Evolutionary conservation across 1,140 invertebrate species (phyloP).

Genomic region (Ceratosolen fusciceps): DNA sequence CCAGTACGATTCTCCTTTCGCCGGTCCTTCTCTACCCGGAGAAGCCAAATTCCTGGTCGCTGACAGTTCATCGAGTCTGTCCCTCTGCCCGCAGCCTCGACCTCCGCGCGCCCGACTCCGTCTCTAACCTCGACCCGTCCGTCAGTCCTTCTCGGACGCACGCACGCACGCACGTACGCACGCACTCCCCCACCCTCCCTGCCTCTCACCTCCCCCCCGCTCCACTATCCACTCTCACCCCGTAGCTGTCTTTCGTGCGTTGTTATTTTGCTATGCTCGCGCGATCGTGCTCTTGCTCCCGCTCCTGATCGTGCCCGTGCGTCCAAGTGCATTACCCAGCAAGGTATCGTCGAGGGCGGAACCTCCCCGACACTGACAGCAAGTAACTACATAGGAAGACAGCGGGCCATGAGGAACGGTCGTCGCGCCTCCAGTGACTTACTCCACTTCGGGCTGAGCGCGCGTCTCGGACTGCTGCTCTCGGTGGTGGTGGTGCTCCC

Average conservation of each 20-base stretch:
- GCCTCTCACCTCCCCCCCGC: neutral
- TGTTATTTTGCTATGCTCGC: neutral
- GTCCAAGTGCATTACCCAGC: too few relatives aligned
- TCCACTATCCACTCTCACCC: neutral
- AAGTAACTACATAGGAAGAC: neutral
- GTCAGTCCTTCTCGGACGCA: too few relatives aligned
- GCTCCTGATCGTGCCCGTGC: neutral
- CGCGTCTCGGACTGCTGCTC: too few relatives aligned
- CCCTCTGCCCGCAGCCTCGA: too few relatives aligned
- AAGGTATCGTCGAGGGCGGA: too few relatives aligned
- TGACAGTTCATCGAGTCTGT: too few relatives aligned
- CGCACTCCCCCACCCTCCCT: neutral
- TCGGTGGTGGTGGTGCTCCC: too few relatives aligned
- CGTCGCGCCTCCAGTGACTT: neutral
- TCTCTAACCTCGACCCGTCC: too few relatives aligned
- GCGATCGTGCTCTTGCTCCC: neutral
- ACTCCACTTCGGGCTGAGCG: neutral
- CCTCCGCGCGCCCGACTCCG: too few relatives aligned
- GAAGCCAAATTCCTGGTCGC: too few relatives aligned
- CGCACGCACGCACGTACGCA: too few relatives aligned
- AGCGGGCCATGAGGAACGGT: neutral
- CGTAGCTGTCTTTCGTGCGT: neutral
- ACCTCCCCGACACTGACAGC: too few relatives aligned
- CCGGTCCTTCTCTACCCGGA: neutral
- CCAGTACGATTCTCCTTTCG: neutral